A percentile compares a stretch with the other conserved stretches of the same genome.
phyloP scores from a whole-genome alignment of 2,113 vertebrate genomes.

The Dromiciops gliroides region DNA sequence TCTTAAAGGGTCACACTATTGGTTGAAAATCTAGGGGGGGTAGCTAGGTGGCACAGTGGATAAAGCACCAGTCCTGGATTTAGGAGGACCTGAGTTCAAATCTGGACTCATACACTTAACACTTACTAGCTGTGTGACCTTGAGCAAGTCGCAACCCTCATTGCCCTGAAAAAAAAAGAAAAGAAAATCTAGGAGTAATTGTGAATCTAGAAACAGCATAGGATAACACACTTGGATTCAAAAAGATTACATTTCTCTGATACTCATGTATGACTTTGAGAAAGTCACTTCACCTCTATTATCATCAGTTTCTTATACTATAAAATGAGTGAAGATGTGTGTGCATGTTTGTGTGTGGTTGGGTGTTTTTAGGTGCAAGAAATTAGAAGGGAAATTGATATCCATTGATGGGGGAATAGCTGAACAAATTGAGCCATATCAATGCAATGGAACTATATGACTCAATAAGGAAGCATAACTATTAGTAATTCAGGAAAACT shows the following conservation, averaged over 20 bases:
- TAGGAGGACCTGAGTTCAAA: too few relatives aligned
- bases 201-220: background rate
- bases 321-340: background rate
- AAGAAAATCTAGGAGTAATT: background rate
- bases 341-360: too few relatives aligned
- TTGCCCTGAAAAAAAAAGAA: too few relatives aligned
- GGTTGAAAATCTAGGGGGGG: background rate
- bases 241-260: background rate
- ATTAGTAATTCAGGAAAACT: background rate
- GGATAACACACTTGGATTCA: background rate
- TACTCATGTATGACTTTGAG: background rate
- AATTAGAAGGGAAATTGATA: background rate
- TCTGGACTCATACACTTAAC: too few relatives aligned
- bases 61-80: too few relatives aligned
- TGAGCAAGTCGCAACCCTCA: too few relatives aligned
- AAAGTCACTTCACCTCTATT: background rate
- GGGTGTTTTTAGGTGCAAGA: background rate
- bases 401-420: background rate
- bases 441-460: background rate
- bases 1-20: background rate
- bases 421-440: background rate
- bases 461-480: background rate
- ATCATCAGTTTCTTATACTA: background rate
- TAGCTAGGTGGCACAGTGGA: too few relatives aligned
- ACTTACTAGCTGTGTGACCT: too few relatives aligned